Conservation (phyloP, 2,113 vertebrate species). For the Semnornis frantzii region DNA sequence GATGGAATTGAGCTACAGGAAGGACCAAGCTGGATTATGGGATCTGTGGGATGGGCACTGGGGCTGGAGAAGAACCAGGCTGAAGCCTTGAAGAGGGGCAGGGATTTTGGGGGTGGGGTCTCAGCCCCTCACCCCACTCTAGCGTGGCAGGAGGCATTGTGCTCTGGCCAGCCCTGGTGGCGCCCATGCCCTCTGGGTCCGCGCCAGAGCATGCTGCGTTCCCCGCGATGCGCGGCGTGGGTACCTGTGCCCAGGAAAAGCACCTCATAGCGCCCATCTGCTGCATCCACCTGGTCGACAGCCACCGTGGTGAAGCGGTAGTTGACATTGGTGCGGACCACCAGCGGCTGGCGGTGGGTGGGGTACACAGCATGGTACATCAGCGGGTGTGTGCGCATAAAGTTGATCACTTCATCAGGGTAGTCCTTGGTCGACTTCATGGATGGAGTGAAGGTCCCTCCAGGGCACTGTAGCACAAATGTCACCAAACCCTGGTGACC, state of each 20-base stretch:
- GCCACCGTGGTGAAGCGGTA: constrained; percentile 97
- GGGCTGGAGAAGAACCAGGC: neutral
- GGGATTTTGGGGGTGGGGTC: neutral
- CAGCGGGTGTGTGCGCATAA: constrained; percentile 96
- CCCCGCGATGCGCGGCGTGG: constrained; percentile 73
- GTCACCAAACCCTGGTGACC: neutral
- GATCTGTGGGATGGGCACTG: accelerated
- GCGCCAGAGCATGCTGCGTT: constrained; percentile 64
- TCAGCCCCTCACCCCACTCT: neutral
- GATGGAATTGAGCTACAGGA: neutral
- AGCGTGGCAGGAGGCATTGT: neutral
- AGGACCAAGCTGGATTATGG: neutral
- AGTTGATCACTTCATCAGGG: constrained; percentile 98
- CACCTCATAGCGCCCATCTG: constrained; percentile 97
- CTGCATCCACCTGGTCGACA: constrained; percentile 96
- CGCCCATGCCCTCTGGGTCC: constrained; percentile 32
- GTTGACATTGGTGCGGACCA: constrained; percentile 92
- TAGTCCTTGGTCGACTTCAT: constrained; percentile 99
- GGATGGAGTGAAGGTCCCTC: constrained; percentile 96
- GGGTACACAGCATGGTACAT: constrained; percentile 96
- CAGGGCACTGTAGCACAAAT: constrained; percentile 84
- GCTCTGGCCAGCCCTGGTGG: constrained; percentile 35
- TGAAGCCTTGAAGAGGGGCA: neutral
- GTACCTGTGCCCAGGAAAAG: constrained; percentile 99
- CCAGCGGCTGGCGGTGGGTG: constrained; percentile 93